Evolutionary conservation across 2,888 invertebrate species (phyloP), one percentile per base, ranked within the genome.

Genomic region (Seladonia tumulorum): DNA sequence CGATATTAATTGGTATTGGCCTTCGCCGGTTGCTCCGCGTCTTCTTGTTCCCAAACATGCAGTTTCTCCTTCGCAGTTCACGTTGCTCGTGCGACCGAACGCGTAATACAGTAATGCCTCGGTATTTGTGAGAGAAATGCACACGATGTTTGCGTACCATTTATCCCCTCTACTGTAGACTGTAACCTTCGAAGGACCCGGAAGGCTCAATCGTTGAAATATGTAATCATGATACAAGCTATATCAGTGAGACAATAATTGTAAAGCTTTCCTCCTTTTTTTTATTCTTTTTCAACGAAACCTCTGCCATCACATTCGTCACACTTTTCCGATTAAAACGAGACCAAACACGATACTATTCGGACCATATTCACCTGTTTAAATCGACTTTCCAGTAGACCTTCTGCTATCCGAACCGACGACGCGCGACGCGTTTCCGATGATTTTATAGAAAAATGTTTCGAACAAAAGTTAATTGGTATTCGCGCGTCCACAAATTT

Each of bases 1-100:
- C n/a, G 25, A 35, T 74, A 85, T 79, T 68, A 60, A 83, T 79
- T n/a, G 76, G 39, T 47, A 22, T 45, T 63, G 72, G 25, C n/a
- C 35, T 39, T 3, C n/a, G 29, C 45, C 5, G 29, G 16, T 35
- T 53, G 22, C 7, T 35, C 57, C 53, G 3, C n/a, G 70, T 70
- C 53, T 74, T 42, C 70, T 70, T 66, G 66, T 39, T 70, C 29
- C 22, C 25, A 18, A 49, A 72, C 57, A 39, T 71, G 45, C 18
- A 35, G 35, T 57, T 29, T 35, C 22, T 42, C 70, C 10, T 57
- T 42, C n/a, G n/a, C 39, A 5, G 1, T 42, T 70, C 14, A 0
- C 42, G 14, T 42, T 14, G 42, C 42, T 39, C 8, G 2, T 8
- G 10, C 18, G 22, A n/a, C 12, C n/a, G 12, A 10, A 57, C 22